These are phyloP conservation scores for Vulpes vulpes DNA, from an alignment of 2,113 vertebrate genomes.

Conservation along the genomic window DNA sequence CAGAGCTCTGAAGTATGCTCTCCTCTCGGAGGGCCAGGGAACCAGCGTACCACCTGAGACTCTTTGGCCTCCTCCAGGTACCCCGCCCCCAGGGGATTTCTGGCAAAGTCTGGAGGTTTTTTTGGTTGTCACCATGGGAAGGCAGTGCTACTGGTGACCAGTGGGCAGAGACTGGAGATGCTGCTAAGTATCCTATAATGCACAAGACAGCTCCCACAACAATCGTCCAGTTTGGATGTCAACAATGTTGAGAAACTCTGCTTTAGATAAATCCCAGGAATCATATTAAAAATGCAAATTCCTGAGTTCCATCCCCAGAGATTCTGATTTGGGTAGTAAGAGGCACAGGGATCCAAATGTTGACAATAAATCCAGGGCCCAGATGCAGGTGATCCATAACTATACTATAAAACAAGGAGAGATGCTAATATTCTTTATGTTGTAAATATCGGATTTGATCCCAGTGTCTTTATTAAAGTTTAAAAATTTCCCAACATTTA, in stretches of 20 bases:
- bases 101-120: not conserved
- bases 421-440: too few relatives aligned
- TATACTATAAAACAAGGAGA: not conserved
- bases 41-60: not conserved
- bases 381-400: not conserved
- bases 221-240: too few relatives aligned
- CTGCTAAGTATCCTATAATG: accelerated
- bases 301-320: not conserved
- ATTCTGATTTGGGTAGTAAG: not conserved
- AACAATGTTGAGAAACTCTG: not conserved
- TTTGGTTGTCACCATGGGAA: not conserved
- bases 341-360: not conserved
- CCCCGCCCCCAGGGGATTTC: accelerated
- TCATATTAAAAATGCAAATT: not conserved
- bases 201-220: too few relatives aligned
- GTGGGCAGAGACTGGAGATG: not conserved
- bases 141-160: not conserved
- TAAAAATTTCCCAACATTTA: not conserved
- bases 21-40: not conserved
- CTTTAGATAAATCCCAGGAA: not conserved
- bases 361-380: not conserved
- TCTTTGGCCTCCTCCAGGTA: not conserved
- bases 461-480: too few relatives aligned
- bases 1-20: not conserved
- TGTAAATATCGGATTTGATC: not conserved